Evolutionary conservation across 1,140 invertebrate species (phyloP).

Genomic region (Diorhabda sublineata): DNA sequence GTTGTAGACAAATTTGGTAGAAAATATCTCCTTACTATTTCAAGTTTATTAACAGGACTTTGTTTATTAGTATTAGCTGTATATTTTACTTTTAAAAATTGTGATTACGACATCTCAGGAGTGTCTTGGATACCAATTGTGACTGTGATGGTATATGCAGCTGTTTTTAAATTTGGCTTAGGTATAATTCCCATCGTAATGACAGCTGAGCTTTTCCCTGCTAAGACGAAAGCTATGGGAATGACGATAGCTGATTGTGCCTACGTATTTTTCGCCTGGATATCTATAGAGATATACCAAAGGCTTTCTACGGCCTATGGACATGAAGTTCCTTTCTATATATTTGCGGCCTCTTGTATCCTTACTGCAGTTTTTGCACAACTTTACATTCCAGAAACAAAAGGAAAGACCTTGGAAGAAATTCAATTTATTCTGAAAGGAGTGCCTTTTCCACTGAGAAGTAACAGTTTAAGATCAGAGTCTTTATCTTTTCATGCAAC

Average conservation of each 20-base stretch:
- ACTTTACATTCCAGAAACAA: slow-evolving; percentile 69
- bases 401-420: slow-evolving; percentile 70
- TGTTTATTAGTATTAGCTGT: slow-evolving; percentile 27
- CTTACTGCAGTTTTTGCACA: slow-evolving; percentile 58
- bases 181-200: slow-evolving; percentile 66
- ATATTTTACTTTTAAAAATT: slow-evolving; percentile 36
- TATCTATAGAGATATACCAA: slow-evolving; percentile 63
- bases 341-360: slow-evolving; percentile 59
- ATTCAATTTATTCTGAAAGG: slow-evolving; percentile 53
- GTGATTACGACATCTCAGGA: slow-evolving; percentile 15
- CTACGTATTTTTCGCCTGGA: slow-evolving; percentile 51
- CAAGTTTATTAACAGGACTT: slow-evolving; percentile 29
- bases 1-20: slow-evolving; percentile 48
- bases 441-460: slow-evolving; percentile 9
- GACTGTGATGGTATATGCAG: slow-evolving; percentile 34
- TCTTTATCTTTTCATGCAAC: background rate
- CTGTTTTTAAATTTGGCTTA: slow-evolving; percentile 35
- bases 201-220: slow-evolving; percentile 65
- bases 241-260: slow-evolving; percentile 39
- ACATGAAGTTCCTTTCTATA: slow-evolving; percentile 58
- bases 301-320: slow-evolving; percentile 50
- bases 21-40: slow-evolving; percentile 45
- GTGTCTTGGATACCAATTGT: slow-evolving; percentile 33
- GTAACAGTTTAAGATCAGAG: slow-evolving; percentile 9
- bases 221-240: slow-evolving; percentile 52